Percentiles rank a stretch among this genome's conserved stretches.
phyloP scores from a whole-genome alignment of 2,888 invertebrate genomes.

The Brachyptera risi region DNA sequence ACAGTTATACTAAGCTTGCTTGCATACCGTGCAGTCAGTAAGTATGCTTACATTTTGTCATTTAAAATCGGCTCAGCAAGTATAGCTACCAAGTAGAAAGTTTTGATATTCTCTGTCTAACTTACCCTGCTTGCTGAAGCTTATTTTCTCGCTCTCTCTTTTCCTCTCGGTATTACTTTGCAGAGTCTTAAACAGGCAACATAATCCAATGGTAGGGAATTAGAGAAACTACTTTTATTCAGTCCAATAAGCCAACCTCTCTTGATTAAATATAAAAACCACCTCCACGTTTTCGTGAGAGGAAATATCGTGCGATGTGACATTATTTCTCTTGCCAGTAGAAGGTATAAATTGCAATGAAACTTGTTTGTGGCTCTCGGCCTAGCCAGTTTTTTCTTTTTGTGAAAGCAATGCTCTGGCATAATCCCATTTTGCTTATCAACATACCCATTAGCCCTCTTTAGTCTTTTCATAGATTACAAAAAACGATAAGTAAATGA shows the following conservation, averaged over 20 bases:
- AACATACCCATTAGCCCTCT: too few species aligned
- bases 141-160: neutral
- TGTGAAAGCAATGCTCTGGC: too few species aligned
- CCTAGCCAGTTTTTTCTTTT: too few species aligned
- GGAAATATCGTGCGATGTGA: constrained; percentile 3
- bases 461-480: too few species aligned
- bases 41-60: constrained; percentile 21
- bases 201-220: constrained; percentile 15
- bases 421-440: too few species aligned
- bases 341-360: constrained; percentile 3
- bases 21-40: too few species aligned
- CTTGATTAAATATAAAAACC: constrained; percentile 15
- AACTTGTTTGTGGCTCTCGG: neutral
- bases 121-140: neutral
- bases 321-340: neutral
- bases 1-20: too few species aligned
- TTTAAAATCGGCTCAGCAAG: constrained; percentile 28
- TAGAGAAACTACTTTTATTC: constrained; percentile 12
- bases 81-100: constrained; percentile 26
- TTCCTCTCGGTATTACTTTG: neutral
- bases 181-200: neutral
- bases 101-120: neutral
- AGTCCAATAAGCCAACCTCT: constrained; percentile 4
- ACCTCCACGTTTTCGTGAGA: constrained; percentile 1
- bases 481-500: too few species aligned